Evolutionary conservation across 2,797 vertebrate species (phyloP).

Genomic region (Acanthis flammea): DNA sequence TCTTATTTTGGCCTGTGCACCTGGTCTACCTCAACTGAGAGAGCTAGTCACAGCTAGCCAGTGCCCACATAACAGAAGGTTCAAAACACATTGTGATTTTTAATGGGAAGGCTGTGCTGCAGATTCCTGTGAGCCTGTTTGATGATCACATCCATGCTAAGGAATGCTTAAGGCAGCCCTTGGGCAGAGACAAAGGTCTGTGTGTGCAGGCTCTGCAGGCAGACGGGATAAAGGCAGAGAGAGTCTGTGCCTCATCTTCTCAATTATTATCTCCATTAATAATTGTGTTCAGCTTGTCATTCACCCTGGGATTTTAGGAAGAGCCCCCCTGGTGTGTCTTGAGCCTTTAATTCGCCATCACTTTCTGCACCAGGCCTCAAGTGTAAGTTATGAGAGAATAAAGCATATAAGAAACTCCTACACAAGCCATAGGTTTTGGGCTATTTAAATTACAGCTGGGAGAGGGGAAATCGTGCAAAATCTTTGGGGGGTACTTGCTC

Average conservation of each 20-base stretch:
- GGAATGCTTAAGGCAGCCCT: not conserved
- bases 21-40: not conserved
- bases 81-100: not conserved
- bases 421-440: constrained; percentile 36
- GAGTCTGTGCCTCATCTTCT: not conserved
- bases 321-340: not conserved
- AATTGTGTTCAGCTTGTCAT: not conserved
- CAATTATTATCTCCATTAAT: constrained; percentile 38
- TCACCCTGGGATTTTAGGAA: constrained; percentile 1
- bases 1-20: not conserved
- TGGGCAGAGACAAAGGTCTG: not conserved
- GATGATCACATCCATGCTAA: not conserved
- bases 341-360: not conserved
- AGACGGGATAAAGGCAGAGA: not conserved
- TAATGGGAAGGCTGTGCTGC: not conserved
- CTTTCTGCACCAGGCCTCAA: constrained; percentile 1
- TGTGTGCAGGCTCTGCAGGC: not conserved
- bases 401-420: constrained; percentile 37
- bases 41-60: not conserved
- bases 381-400: constrained; percentile 52
- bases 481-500: constrained; percentile 54
- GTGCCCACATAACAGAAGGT: not conserved
- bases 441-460: constrained; percentile 43
- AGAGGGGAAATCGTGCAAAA: not conserved
- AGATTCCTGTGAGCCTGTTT: not conserved